Conservation (phyloP, 2,888 invertebrate genomes). For the Asteroscopus sphinx region DNA sequence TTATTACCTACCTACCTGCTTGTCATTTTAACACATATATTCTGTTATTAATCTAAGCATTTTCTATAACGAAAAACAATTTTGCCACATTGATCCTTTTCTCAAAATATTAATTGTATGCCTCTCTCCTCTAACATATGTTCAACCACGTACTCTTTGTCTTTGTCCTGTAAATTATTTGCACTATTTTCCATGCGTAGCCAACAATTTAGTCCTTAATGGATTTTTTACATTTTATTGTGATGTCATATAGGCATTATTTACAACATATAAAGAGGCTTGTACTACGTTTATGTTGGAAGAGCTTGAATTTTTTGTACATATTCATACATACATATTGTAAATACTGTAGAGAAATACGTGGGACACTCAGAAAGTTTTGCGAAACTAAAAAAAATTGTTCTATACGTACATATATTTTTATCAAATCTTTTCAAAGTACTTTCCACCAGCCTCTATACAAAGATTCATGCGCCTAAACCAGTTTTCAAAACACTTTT, state of each 20-base stretch:
- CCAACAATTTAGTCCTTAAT: constrained; percentile 42
- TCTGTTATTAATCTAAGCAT: too few species aligned
- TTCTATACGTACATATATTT: too few species aligned
- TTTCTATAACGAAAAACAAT: constrained; percentile 25
- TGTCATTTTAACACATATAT: constrained; percentile 29
- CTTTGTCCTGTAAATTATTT: constrained; percentile 46
- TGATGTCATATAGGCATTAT: constrained; percentile 63
- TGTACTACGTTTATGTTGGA: constrained; percentile 67
- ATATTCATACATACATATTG: constrained; percentile 67
- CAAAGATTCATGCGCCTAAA: too few species aligned
- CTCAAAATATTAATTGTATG: constrained; percentile 27
- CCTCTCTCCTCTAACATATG: constrained; percentile 21
- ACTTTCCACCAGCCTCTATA: too few species aligned
- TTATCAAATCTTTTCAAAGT: too few species aligned
- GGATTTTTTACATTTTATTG: constrained; percentile 48
- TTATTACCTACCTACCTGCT: constrained; percentile 32
- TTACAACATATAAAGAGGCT: constrained; percentile 67
- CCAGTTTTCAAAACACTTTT: too few species aligned
- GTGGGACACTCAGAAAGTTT: too few species aligned
- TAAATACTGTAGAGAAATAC: constrained; percentile 53
- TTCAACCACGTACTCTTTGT: constrained; percentile 40
- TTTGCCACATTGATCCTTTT: constrained; percentile 20
- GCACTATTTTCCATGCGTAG: constrained; percentile 44
- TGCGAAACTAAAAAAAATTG: too few species aligned
- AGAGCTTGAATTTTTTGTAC: constrained; percentile 73